These are phyloP conservation scores for Furnarius figulus DNA, from an alignment of 2,113 vertebrate genomes.

Conservation along the genomic window DNA sequence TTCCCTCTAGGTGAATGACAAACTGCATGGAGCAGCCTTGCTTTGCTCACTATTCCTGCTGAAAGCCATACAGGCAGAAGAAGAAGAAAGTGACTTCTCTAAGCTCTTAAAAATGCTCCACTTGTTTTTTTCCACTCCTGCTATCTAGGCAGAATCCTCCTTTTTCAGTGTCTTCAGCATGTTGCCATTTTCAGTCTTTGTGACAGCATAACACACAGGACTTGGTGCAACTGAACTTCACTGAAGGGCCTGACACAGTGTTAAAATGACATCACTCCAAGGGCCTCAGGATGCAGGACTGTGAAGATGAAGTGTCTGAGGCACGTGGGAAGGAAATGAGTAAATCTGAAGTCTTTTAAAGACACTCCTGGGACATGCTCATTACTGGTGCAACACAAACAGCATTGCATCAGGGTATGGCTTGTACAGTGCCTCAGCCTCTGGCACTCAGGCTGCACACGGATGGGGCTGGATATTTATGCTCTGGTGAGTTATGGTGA, in stretches of 20 bases:
- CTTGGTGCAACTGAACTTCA: not conserved
- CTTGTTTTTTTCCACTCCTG: not conserved
- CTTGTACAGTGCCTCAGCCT: not conserved
- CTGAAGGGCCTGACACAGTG: not conserved
- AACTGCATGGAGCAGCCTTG: not conserved
- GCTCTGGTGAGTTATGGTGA: not conserved
- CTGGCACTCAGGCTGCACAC: not conserved
- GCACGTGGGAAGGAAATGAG: slow-evolving; percentile 3
- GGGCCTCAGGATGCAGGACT: not conserved
- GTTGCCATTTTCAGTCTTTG: not conserved
- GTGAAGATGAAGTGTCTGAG: not conserved
- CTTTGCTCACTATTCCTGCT: not conserved
- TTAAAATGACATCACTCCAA: not conserved
- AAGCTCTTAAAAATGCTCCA: not conserved
- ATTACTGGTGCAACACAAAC: not conserved
- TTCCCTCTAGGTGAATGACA: not conserved
- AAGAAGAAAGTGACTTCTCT: not conserved
- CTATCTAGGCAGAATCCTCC: not conserved
- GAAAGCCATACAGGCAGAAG: not conserved
- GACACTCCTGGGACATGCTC: not conserved
- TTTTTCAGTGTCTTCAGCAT: not conserved
- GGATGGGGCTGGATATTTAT: not conserved
- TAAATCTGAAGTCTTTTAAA: slow-evolving; percentile 15
- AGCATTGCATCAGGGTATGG: not conserved
- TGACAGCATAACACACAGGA: not conserved